Base-by-base conservation (phyloP, 2,888 invertebrate genomes). In the Hanleya hanleyi region DNA sequence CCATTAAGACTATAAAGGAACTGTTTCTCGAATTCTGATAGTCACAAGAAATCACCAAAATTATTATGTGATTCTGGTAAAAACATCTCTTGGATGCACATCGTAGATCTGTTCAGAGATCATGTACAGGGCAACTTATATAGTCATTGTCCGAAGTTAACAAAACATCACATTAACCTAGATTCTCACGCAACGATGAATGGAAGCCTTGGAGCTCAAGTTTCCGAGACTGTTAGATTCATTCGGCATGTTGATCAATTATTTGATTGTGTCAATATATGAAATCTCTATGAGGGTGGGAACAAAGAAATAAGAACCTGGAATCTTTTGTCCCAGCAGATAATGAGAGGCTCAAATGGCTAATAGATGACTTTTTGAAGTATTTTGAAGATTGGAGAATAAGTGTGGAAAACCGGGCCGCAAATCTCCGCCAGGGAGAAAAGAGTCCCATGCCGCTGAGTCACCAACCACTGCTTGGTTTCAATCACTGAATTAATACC, bases 241-340 rank as follows among this genome's bases (percentile, higher is more conserved):
- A 65, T 79, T 7, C 62, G 73, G 32, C 37, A 38, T 12, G 62
- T 78, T 64, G 70, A 78, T 64, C 70, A 69, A 47, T 78, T 76
- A 32, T 78, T 78, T 71, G 76, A 78, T 61, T 69, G 69, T 35
- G 38, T 76, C 22, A 78, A 78, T 73, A 67, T 70, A 0, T 18
- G 76, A 26, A 41, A 37, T n/a, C 22, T 70, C 4, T 15, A 35
- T 36, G 76, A 76, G 50, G 73, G 72, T 15, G 51, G 36, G 36
- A 61, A 65, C 12, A 78, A 70, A 26, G 74, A 49, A 76, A 74
- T 32, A 15, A 36, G 2, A 50, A 74, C 37, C 32, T 73, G 33
- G 49, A 67, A 1, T 57, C 74, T 3, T 70, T 64, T 33, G 66
- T 5, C 15, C 26, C 47, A 33, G 18, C 35, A 12, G 26, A 69